Evolutionary conservation across 2,113 vertebrate genomes (phyloP).

Genomic region (Anoplopoma fimbria): DNA sequence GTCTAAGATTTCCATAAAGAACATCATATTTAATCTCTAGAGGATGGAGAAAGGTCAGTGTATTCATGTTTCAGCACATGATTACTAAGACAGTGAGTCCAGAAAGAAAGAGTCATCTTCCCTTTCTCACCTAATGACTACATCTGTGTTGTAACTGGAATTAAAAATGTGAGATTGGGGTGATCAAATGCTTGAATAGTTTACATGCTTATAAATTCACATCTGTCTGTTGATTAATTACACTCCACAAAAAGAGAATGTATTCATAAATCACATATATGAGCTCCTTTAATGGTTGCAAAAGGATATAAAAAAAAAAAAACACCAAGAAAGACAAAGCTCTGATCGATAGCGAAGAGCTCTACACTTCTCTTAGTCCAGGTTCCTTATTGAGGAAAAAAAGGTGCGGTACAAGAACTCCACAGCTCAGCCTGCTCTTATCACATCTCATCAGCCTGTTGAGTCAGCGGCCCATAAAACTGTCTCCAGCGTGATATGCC

Average conservation of each 20-base stretch:
- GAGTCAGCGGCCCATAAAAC: conserved; percentile 67
- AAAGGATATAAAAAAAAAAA: not conserved
- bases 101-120: not conserved
- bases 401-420: conserved; percentile 81
- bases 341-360: conserved; percentile 90
- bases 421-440: conserved; percentile 56
- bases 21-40: not conserved
- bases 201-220: not conserved
- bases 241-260: not conserved
- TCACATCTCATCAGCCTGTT: conserved; percentile 74
- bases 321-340: conserved; percentile 64
- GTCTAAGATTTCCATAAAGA: not conserved
- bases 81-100: conserved; percentile 1
- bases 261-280: not conserved
- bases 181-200: not conserved
- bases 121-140: not conserved
- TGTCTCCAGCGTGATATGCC: conserved; percentile 67
- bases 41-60: not conserved
- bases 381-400: conserved; percentile 88
- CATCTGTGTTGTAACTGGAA: not conserved
- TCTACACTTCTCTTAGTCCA: conserved; percentile 87
- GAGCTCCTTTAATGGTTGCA: not conserved
- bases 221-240: conserved; percentile 9
- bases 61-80: not conserved
- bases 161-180: not conserved